Percentiles rank a stretch among this genome's conserved stretches.
phyloP scores from a whole-genome alignment of 2,797 vertebrate species.

The Darevskia nairensis region DNA sequence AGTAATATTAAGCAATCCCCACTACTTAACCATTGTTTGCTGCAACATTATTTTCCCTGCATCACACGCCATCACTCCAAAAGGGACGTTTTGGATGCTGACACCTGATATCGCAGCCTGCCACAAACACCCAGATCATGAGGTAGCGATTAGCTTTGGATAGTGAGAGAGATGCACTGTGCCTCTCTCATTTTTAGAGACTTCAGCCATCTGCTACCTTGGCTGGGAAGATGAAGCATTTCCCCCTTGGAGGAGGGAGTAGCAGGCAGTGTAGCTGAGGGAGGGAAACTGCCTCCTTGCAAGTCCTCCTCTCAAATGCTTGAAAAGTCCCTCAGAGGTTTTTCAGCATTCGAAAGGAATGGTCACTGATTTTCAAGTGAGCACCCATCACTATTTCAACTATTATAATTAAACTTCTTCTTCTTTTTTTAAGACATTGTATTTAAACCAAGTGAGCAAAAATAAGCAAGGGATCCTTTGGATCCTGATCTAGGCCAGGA shows the following conservation, averaged over 20 bases:
- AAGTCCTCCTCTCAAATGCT: neutral
- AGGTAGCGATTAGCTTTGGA: neutral
- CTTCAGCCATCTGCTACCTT: neutral
- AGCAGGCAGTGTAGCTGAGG: neutral
- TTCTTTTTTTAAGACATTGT: too few relatives aligned
- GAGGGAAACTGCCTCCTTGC: neutral
- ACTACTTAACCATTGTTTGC: neutral
- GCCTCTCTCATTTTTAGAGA: neutral
- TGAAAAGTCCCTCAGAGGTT: neutral
- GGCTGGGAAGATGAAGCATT: neutral
- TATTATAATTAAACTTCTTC: neutral
- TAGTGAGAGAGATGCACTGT: neutral
- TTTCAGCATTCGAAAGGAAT: neutral
- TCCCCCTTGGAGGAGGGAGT: too few relatives aligned
- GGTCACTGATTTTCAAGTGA: neutral
- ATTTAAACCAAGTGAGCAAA: neutral
- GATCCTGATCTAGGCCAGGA: neutral
- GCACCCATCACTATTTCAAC: neutral
- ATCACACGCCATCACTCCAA: neutral
- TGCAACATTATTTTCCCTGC: neutral
- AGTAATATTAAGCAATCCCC: neutral
- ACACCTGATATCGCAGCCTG: neutral
- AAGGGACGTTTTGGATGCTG: neutral
- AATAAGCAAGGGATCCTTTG: neutral
- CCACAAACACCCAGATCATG: neutral